phyloP scores from a whole-genome alignment of 1,140 invertebrate species.

The Palaemon carinicauda region DNA sequence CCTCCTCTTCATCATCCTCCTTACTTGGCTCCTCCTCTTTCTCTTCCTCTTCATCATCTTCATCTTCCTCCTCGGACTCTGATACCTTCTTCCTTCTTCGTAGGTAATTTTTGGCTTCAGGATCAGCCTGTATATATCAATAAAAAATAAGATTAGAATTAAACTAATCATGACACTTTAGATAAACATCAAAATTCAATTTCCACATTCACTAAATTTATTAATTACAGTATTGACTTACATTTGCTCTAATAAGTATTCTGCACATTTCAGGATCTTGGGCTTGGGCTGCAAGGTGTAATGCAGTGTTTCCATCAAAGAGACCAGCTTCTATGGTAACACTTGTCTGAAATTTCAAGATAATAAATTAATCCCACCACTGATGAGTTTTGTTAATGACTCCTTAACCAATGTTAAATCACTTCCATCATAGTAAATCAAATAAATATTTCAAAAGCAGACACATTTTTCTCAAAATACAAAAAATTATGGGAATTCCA shows the following conservation, averaged over 20 bases:
- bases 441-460: no score
- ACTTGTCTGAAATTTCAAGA: constrained; percentile 35
- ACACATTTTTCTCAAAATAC: no score
- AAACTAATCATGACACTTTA: neutral
- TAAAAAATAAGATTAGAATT: neutral
- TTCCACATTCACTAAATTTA: no score
- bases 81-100: constrained; percentile 32
- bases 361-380: neutral
- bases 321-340: constrained; percentile 55
- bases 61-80: constrained; percentile 49
- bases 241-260: constrained; percentile 44
- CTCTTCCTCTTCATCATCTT: constrained; percentile 35
- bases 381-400: neutral
- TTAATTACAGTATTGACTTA: neutral
- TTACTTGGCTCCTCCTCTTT: neutral
- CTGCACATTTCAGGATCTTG: constrained; percentile 54
- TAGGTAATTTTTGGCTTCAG: constrained; percentile 51
- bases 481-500: no score
- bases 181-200: no score
- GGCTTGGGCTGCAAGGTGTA: constrained; percentile 59
- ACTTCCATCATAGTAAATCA: no score
- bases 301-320: constrained; percentile 59
- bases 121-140: constrained; percentile 49
- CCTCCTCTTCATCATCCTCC: constrained; percentile 46
- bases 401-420: no score